These are phyloP conservation scores for Stramonita haemastoma DNA, from an alignment of 2,888 invertebrate species.

Conservation along the genomic window DNA sequence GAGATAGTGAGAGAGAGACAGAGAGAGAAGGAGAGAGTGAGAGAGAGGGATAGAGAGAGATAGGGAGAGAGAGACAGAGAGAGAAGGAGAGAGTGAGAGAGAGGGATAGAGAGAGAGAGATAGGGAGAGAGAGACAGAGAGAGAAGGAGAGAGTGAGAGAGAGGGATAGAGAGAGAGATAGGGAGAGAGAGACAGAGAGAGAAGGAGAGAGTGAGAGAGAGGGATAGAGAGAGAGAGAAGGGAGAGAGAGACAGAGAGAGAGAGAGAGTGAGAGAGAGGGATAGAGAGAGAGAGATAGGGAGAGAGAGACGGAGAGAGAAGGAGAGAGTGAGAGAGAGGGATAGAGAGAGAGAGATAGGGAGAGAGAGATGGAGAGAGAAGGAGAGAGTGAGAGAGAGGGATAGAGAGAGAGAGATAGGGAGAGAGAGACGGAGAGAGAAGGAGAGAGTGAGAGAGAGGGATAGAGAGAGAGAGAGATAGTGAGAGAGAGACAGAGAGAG, in stretches of 20 bases:
- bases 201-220: not conserved
- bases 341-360: conserved; percentile 12
- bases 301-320: not conserved
- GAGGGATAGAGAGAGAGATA: too few species aligned
- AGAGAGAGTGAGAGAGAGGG: not conserved
- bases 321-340: not conserved
- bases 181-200: not conserved
- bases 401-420: too few species aligned
- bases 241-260: not conserved
- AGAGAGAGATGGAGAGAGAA: conserved; percentile 4
- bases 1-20: too few species aligned
- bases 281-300: not conserved
- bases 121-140: too few species aligned
- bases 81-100: not conserved
- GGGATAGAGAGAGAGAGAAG: not conserved
- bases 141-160: too few species aligned
- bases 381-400: too few species aligned
- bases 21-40: too few species aligned
- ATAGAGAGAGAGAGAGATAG: conserved; percentile 15
- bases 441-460: not conserved
- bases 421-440: too few species aligned
- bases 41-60: not conserved
- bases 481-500: conserved; percentile 1
- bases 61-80: conserved; percentile 8
- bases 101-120: too few species aligned